Conservation (phyloP, 2,888 invertebrate species). For the Sturmia bella region DNA sequence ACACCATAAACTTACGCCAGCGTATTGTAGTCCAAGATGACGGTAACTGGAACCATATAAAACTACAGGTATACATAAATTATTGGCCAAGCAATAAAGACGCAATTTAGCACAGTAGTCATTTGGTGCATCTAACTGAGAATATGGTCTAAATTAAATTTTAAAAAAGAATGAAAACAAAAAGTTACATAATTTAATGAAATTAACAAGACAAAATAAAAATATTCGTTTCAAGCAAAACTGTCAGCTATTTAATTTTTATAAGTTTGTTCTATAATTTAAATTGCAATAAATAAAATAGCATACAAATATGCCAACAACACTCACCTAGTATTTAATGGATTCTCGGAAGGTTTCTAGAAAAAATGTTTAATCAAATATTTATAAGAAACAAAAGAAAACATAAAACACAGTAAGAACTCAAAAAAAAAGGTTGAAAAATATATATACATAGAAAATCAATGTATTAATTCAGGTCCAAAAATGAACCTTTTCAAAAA, state of each 20-base stretch:
- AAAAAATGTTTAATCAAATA: too few relatives aligned
- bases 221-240: too few relatives aligned
- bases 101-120: constrained; percentile 74
- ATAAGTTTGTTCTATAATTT: too few relatives aligned
- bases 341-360: constrained; percentile 26
- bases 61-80: constrained; percentile 73
- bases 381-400: not conserved
- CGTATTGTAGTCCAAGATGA: constrained; percentile 71
- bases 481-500: too few relatives aligned
- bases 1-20: constrained; percentile 70
- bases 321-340: constrained; percentile 41
- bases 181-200: not conserved
- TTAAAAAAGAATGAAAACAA: not conserved
- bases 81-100: constrained; percentile 75
- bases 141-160: not conserved
- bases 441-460: too few relatives aligned
- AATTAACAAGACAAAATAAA: too few relatives aligned
- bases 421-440: too few relatives aligned
- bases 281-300: too few relatives aligned
- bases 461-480: too few relatives aligned
- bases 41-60: constrained; percentile 72
- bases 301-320: too few relatives aligned
- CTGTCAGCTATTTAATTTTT: too few relatives aligned
- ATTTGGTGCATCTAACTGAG: constrained; percentile 36
- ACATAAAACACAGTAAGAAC: too few relatives aligned